A percentile compares a stretch with the other conserved stretches of the same genome.
Conservation (phyloP, 2,888 invertebrate species). For the Lymantria dispar region DNA sequence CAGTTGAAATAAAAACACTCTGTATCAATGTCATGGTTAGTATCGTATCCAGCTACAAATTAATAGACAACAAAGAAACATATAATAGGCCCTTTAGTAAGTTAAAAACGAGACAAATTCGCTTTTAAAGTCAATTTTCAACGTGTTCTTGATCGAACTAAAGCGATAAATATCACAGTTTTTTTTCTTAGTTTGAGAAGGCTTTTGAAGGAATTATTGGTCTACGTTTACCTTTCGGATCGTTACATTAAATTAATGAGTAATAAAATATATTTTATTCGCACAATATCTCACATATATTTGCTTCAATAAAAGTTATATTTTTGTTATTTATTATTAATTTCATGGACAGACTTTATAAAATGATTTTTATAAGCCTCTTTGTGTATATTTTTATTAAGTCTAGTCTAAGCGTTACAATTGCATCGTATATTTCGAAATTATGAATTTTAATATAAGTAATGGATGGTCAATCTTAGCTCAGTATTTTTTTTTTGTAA, state of each 20-base stretch:
- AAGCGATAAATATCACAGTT: conserved; percentile 41
- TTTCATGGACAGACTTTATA: no score
- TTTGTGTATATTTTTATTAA: no score
- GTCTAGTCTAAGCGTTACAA: no score
- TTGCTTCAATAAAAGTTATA: no score
- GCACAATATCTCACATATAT: no score
- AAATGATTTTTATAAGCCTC: no score
- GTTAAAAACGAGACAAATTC: conserved; percentile 75
- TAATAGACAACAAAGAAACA: conserved; percentile 63
- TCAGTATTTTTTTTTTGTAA: no score
- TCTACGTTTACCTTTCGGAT: conserved; percentile 4
- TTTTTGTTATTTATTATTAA: no score
- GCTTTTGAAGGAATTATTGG: conserved; percentile 15
- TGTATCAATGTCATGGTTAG: conserved; percentile 41
- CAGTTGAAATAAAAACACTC: conserved; percentile 33
- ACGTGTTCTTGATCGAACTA: conserved; percentile 39
- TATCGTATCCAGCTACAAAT: conserved; percentile 62
- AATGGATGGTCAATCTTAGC: no score
- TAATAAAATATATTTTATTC: conserved; percentile 10
- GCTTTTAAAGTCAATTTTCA: conserved; percentile 63
- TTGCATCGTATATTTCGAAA: no score
- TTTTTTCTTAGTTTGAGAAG: conserved; percentile 17
- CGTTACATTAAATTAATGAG: conserved; percentile 26
- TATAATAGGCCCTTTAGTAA: conserved; percentile 70
- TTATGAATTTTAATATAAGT: no score